These are phyloP conservation scores for Drosophila aldrichi DNA, from an alignment of 2,888 invertebrate species.

Conservation along the genomic window DNA sequence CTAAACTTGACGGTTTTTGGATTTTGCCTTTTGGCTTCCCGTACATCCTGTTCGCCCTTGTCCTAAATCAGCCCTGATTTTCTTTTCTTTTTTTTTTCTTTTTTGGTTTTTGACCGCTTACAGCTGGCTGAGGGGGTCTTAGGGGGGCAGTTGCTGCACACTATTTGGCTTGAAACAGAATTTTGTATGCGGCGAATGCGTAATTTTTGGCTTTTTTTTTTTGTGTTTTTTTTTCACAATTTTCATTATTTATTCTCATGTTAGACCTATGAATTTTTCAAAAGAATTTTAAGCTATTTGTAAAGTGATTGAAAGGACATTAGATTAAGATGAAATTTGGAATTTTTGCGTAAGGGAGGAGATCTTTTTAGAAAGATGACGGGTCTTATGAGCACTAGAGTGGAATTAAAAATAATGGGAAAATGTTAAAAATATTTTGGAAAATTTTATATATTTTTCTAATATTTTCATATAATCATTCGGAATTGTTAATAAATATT, in stretches of 20 bases:
- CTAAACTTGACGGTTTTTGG: slow-evolving; percentile 60
- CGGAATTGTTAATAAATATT: no score
- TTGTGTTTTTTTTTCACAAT: slow-evolving; percentile 1
- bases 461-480: neutral
- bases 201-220: slow-evolving; percentile 27
- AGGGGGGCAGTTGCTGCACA: slow-evolving; percentile 22
- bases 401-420: neutral
- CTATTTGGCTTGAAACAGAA: slow-evolving; percentile 69
- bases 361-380: neutral
- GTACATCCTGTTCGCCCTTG: neutral
- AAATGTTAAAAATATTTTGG: neutral
- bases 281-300: slow-evolving; percentile 29
- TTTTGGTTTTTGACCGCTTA: slow-evolving; percentile 50
- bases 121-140: neutral
- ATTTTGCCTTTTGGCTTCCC: slow-evolving; percentile 28
- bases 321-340: slow-evolving; percentile 4
- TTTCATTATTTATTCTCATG: slow-evolving; percentile 13
- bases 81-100: neutral
- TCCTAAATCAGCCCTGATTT: slow-evolving; percentile 60
- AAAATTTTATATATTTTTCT: no score
- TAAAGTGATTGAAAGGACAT: slow-evolving; percentile 24
- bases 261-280: slow-evolving; percentile 44
- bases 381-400: neutral
- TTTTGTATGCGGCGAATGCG: slow-evolving; percentile 49
- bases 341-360: neutral